A percentile compares a stretch with the other conserved stretches of the same genome.
Evolutionary conservation across 2,113 vertebrate species (phyloP).

Genomic region (Pituophis catenifer): DNA sequence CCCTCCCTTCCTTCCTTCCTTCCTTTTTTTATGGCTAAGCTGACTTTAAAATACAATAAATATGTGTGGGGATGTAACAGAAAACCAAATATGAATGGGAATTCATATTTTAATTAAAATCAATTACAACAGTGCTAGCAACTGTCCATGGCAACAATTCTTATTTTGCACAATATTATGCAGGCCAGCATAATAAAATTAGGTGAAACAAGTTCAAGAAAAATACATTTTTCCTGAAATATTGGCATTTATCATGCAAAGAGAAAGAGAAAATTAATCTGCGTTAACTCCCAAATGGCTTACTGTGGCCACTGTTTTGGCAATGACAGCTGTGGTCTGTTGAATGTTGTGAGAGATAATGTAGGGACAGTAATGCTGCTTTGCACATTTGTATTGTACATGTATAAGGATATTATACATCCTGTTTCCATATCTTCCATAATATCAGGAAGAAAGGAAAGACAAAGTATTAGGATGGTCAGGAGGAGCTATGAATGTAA

Average conservation of each 20-base stretch:
- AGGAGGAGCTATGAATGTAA: not conserved
- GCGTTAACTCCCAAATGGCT: not conserved
- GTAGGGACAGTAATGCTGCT: not conserved
- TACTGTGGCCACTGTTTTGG: not conserved
- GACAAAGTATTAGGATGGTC: not conserved
- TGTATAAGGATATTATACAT: not conserved
- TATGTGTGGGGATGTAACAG: not conserved
- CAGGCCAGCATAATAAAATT: not conserved
- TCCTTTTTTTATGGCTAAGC: not conserved
- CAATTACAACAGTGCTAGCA: constrained; percentile 5
- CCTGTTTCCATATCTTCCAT: not conserved
- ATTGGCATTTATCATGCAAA: constrained; percentile 9
- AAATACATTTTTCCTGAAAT: constrained; percentile 1
- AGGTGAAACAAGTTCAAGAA: constrained; percentile 17
- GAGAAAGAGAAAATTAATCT: constrained; percentile 2
- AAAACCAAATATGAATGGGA: constrained; percentile 8
- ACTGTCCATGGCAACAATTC: not conserved
- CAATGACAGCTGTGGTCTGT: not conserved
- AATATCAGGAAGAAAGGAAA: not conserved
- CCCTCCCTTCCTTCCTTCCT: not conserved
- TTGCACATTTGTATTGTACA: not conserved
- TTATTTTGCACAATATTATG: not conserved
- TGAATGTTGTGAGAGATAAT: not conserved
- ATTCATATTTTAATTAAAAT: not conserved
- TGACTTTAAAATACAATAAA: not conserved